Percentiles rank a stretch among this genome's conserved stretches.
phyloP scores from a whole-genome alignment of 2,888 invertebrate species.

The Stenodera caucasica region DNA sequence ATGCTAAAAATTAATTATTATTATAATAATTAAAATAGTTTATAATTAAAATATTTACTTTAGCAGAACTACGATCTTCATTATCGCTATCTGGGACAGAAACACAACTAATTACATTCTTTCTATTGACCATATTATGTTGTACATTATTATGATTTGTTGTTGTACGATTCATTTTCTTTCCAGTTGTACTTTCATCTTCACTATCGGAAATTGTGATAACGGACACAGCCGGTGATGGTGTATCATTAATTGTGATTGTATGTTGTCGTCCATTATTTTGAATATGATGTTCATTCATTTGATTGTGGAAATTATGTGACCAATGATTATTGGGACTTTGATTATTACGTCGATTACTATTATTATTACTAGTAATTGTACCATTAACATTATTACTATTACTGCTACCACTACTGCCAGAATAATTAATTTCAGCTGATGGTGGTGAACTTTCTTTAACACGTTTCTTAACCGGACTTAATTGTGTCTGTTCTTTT shows the following conservation, averaged over 20 bases:
- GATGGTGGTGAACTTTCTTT: conserved; percentile 93
- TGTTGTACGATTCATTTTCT: conserved; percentile 39
- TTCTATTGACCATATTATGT: conserved; percentile 53
- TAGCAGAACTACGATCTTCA: conserved; percentile 63
- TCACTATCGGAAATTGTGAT: conserved; percentile 96
- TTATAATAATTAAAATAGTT: too few species aligned
- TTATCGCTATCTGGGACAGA: conserved; percentile 76
- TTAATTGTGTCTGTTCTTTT: conserved; percentile 86
- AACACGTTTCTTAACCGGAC: conserved; percentile 95
- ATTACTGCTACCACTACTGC: conserved; percentile 20
- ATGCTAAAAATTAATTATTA: conserved; percentile 38
- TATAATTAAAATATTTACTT: conserved; percentile 44
- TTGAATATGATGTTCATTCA: conserved; percentile 36
- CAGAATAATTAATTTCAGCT: conserved; percentile 47
- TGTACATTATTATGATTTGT: conserved; percentile 24
- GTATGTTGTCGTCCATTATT: conserved; percentile 70
- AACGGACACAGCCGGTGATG: conserved; percentile 91
- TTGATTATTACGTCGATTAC: conserved; percentile 48
- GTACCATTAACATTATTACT: neutral
- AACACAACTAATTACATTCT: conserved; percentile 78
- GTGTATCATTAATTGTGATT: conserved; percentile 93
- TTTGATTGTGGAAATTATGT: conserved; percentile 50
- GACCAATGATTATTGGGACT: conserved; percentile 53
- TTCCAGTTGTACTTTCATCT: conserved; percentile 69
- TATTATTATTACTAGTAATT: neutral